These are phyloP conservation scores for Leptinotarsa peninsularis DNA, from an alignment of 2,888 invertebrate genomes.

Conservation along the genomic window DNA sequence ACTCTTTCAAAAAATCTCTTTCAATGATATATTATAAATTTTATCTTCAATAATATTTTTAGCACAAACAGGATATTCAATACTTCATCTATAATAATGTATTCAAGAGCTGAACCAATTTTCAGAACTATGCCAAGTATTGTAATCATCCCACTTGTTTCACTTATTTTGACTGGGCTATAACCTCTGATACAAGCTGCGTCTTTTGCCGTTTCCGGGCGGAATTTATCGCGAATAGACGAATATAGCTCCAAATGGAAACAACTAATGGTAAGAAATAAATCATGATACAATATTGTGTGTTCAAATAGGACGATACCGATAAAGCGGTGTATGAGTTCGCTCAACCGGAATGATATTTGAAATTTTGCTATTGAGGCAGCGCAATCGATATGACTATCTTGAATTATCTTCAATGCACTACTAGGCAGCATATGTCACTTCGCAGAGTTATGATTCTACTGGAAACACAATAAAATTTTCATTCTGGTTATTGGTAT, in stretches of 20 bases:
- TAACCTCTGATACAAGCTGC: conserved; percentile 23
- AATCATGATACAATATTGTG: conserved; percentile 59
- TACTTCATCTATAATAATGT: too few relatives aligned
- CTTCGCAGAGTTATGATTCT: conserved; percentile 19
- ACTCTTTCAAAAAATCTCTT: too few relatives aligned
- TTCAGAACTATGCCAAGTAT: too few relatives aligned
- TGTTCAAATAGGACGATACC: conserved; percentile 36
- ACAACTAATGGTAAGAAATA: conserved; percentile 59
- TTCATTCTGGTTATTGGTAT: too few relatives aligned
- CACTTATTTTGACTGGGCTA: too few relatives aligned
- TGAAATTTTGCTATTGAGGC: conserved; percentile 55
- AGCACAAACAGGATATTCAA: too few relatives aligned
- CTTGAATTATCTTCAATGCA: conserved; percentile 43
- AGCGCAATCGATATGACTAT: conserved; percentile 47
- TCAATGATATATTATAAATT: too few relatives aligned
- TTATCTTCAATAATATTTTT: too few relatives aligned
- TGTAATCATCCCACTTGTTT: too few relatives aligned
- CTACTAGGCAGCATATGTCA: conserved; percentile 36
- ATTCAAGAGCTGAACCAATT: too few relatives aligned
- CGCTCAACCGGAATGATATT: conserved; percentile 55
- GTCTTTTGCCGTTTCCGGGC: conserved; percentile 46
- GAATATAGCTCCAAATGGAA: conserved; percentile 57
- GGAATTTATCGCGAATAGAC: conserved; percentile 54
- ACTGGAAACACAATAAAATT: not conserved
- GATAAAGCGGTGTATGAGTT: conserved; percentile 55